Evolutionary conservation across 2,888 invertebrate species (phyloP), one percentile per base, ranked within the genome.

Genomic region (Andrena flavipes): DNA sequence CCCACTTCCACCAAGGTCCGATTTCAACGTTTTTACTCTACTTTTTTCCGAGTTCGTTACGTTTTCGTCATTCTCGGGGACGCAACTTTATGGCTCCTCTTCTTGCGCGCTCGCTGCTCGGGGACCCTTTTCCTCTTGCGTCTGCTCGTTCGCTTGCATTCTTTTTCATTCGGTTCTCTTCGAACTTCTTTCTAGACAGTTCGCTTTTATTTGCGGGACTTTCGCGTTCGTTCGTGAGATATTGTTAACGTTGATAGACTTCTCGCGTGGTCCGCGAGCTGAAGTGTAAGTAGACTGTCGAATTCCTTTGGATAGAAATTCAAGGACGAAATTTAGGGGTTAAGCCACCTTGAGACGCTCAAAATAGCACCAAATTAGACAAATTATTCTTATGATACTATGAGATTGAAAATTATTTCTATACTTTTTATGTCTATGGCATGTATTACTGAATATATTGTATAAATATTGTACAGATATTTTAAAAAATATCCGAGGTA

Each of bases 11-110:
- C 42, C 42, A 13, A 13, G 42, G 20, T 67, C n/a, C 13, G 10
- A 20, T 33, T 13, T 7, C 16, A 20, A 20, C 35, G 20, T 60
- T 75, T 8, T 67, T 51, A 42, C 20, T n/a, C n/a, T 4, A n/a
- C n/a, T 35, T 29, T 68, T 26, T 42, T 16, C n/a, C 16, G 35
- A n/a, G 20, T 42, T 60, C 65, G 26, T 64, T 65, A 62, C 60
- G 30, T 76, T 76, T 78, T 56, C 77, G 29, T 79, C 63, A 56
- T 64, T 64, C 76, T 7, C 16, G 42, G n/a, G 42, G 33, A 76
- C 56, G 68, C 35, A 63, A 69, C 68, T 79, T 76, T 69, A 68
- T 35, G 76, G 23, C 42, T 60, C 75, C 48, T 65, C n/a, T 74
- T 77, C 75, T 74, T 74, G 23, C 23, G 2, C 13, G 42, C 23